These are phyloP conservation scores for Drosophila trapezifrons DNA, from an alignment of 1,140 invertebrate genomes.

Conservation along the genomic window DNA sequence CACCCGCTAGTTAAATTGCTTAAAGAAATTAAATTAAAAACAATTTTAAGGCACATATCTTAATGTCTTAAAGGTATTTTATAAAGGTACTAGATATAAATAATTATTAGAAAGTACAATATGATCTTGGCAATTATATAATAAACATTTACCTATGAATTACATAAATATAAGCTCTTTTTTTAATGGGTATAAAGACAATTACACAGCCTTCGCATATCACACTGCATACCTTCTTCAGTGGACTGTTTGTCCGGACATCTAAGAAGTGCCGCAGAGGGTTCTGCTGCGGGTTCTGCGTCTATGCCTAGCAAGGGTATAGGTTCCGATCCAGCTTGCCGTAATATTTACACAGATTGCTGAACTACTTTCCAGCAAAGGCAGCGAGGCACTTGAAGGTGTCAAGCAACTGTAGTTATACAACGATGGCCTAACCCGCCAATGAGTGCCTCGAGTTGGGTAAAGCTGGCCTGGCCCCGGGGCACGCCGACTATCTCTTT, in stretches of 20 bases:
- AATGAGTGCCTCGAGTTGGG: slow-evolving; percentile 3
- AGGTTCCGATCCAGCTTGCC: slow-evolving; percentile 40
- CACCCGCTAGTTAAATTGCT: background rate
- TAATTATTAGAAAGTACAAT: background rate
- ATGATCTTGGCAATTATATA: background rate
- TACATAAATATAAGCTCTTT: background rate
- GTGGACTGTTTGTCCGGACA: slow-evolving; percentile 26
- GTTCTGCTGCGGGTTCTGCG: slow-evolving; percentile 14
- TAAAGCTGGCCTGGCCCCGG: slow-evolving; percentile 33
- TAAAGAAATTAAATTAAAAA: no score
- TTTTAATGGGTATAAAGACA: background rate
- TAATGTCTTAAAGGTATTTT: no score
- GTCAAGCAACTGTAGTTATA: slow-evolving; percentile 72
- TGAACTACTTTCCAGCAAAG: slow-evolving; percentile 68
- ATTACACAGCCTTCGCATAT: background rate
- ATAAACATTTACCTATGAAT: no score
- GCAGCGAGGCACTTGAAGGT: slow-evolving; percentile 61
- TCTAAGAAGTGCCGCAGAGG: slow-evolving; percentile 34
- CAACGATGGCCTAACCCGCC: slow-evolving; percentile 48
- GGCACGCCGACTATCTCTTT: slow-evolving; percentile 31
- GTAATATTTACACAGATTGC: slow-evolving; percentile 65
- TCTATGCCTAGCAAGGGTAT: slow-evolving; percentile 12
- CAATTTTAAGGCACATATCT: no score
- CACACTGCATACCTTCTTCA: slow-evolving; percentile 23
- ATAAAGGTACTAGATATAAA: background rate